A percentile compares a stretch with the other conserved stretches of the same genome.
phyloP scores from a whole-genome alignment of 2,797 vertebrate species.

The Smutsia temminckii region DNA sequence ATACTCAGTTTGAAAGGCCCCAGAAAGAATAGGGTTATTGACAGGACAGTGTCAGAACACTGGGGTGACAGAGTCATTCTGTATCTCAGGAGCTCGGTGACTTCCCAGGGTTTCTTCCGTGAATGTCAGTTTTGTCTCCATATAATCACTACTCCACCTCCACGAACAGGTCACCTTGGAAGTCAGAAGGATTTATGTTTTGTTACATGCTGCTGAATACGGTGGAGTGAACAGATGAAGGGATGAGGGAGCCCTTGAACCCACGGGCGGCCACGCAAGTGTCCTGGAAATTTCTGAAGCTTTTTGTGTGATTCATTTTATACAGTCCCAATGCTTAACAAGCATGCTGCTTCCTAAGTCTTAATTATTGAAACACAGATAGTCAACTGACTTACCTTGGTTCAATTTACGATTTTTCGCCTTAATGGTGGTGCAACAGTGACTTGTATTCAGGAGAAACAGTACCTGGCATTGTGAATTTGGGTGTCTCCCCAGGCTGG shows the following conservation, averaged over 20 bases:
- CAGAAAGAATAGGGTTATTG: background rate
- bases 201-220: too few relatives aligned
- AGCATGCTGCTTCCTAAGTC: rapidly evolving
- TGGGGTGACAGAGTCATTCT: rapidly evolving
- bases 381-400: too few relatives aligned
- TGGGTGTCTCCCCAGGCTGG: too few relatives aligned
- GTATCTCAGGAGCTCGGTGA: background rate
- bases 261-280: rapidly evolving
- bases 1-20: background rate
- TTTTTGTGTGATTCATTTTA: rapidly evolving
- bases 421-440: too few relatives aligned
- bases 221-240: rapidly evolving
- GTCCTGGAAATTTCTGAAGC: background rate
- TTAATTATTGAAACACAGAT: rapidly evolving
- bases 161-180: too few relatives aligned
- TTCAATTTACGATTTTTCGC: too few relatives aligned
- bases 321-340: rapidly evolving
- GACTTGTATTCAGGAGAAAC: too few relatives aligned
- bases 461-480: too few relatives aligned
- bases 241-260: background rate
- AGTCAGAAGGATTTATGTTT: too few relatives aligned
- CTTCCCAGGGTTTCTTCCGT: rapidly evolving
- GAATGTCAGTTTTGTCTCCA: background rate
- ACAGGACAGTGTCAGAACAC: rapidly evolving
- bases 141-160: background rate